These are phyloP conservation scores for Hoplodrina ambigua DNA, from an alignment of 2,888 invertebrate genomes.

Conservation along the genomic window DNA sequence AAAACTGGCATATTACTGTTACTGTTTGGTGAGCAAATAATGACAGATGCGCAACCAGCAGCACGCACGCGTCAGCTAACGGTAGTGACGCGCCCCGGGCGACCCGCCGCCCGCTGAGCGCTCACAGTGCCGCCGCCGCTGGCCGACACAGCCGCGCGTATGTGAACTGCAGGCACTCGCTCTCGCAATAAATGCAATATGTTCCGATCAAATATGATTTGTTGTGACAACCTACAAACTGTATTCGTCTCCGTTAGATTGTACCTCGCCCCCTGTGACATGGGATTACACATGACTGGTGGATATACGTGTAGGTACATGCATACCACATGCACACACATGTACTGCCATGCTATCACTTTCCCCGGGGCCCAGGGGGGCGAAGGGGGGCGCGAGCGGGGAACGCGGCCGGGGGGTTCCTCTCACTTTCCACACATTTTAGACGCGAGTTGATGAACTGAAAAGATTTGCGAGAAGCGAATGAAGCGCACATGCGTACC, in stretches of 20 bases:
- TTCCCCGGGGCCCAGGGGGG: conserved; percentile 49
- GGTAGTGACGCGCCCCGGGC: too few species aligned
- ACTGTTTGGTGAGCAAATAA: too few species aligned
- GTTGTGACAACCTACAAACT: background rate
- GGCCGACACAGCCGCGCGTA: too few species aligned
- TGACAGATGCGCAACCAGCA: too few species aligned
- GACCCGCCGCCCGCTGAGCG: too few species aligned
- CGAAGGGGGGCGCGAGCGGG: background rate
- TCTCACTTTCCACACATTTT: conserved; percentile 70
- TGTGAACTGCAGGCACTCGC: too few species aligned
- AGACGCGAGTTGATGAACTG: conserved; percentile 47
- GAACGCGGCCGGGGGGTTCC: conserved; percentile 1
- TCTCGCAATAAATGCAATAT: too few species aligned
- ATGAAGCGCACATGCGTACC: background rate
- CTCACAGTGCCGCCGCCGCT: too few species aligned
- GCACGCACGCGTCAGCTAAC: too few species aligned
- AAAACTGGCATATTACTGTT: too few species aligned
- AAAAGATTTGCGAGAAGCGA: conserved; percentile 27
- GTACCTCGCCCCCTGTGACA: background rate
- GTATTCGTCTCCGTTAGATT: background rate
- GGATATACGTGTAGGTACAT: too few species aligned
- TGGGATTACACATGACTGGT: background rate
- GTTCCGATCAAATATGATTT: too few species aligned
- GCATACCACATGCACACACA: background rate
- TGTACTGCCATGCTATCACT: conserved; percentile 48